Conservation (phyloP, 2,888 invertebrate species). For the Lutraria lutraria region DNA sequence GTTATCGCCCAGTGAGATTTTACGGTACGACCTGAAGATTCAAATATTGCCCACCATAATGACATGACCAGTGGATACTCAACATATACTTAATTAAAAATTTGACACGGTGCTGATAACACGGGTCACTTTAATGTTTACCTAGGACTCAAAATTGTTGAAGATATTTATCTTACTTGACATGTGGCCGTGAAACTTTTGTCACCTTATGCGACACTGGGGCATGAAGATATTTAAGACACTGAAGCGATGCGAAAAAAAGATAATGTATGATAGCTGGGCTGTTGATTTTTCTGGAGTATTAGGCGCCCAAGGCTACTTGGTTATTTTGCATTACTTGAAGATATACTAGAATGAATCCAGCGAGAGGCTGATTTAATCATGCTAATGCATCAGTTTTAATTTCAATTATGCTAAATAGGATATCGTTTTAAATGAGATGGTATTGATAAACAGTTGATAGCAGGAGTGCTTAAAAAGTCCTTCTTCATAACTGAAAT, state of each 20-base stretch:
- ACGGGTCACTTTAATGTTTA: neutral
- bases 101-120: neutral
- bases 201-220: neutral
- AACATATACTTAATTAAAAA: constrained; percentile 9
- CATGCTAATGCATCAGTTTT: no score
- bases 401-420: no score
- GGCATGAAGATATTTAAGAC: neutral
- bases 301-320: neutral
- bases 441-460: no score
- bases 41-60: no score
- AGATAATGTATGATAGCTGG: neutral
- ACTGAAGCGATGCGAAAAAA: constrained; percentile 6
- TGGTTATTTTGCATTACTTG: neutral
- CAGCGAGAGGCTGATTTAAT: no score
- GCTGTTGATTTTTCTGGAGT: neutral
- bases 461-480: no score
- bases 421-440: no score
- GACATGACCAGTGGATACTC: no score
- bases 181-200: neutral
- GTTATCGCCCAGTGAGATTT: no score
- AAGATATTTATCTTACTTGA: neutral
- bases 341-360: no score
- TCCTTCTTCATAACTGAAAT: no score
- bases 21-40: no score
- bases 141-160: neutral